These are phyloP conservation scores for Morone chrysops DNA, from an alignment of 2,113 vertebrate genomes.

Conservation along the genomic window DNA sequence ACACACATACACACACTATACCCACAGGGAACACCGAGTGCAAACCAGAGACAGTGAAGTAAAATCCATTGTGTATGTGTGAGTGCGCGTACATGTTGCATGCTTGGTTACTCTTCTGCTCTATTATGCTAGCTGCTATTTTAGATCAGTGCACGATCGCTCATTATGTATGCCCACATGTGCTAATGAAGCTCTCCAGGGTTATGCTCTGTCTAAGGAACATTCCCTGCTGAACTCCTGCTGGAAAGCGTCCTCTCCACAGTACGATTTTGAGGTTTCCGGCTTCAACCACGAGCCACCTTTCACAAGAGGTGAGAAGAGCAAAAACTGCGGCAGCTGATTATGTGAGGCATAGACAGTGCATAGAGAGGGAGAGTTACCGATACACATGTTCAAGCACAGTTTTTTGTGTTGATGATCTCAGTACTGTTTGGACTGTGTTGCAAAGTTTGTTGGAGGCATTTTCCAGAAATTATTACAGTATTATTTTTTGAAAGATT, in stretches of 20 bases:
- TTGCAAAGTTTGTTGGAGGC: background rate
- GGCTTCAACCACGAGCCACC: background rate
- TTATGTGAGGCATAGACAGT: background rate
- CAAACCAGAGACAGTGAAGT: constrained; percentile 56
- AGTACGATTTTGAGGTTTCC: background rate
- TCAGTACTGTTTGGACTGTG: background rate
- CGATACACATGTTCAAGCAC: no score
- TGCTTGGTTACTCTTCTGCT: constrained; percentile 47
- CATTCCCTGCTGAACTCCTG: constrained; percentile 19
- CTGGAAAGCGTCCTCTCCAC: constrained; percentile 17
- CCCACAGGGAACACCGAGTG: constrained; percentile 60
- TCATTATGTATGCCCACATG: constrained; percentile 56
- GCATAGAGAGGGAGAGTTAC: background rate
- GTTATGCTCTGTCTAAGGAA: constrained; percentile 53
- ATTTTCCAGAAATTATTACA: background rate
- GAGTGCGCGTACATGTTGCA: constrained; percentile 35
- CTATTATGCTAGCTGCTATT: constrained; percentile 62
- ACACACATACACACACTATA: constrained; percentile 17
- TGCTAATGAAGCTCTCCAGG: constrained; percentile 63
- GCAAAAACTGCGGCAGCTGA: background rate
- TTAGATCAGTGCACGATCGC: constrained; percentile 51
- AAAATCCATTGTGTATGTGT: constrained; percentile 61
- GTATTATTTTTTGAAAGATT: no score
- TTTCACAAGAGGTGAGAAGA: background rate
- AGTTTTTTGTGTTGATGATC: background rate